A percentile compares a stretch with the other conserved stretches of the same genome.
phyloP scores from a whole-genome alignment of 2,797 vertebrate genomes.

The Pagetopsis macropterus region DNA sequence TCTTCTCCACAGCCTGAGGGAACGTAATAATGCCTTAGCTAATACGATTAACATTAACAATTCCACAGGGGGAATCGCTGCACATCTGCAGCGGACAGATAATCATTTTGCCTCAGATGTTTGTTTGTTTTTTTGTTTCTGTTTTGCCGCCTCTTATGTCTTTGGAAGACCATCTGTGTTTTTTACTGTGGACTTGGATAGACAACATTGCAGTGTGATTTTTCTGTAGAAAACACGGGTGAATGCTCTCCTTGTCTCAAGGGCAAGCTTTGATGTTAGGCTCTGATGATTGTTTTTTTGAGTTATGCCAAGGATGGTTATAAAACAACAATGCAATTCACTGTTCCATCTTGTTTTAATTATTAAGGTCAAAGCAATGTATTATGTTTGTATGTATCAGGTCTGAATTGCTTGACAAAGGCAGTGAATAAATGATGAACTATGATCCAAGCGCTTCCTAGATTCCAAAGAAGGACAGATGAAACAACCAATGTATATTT shows the following conservation, averaged over 20 bases:
- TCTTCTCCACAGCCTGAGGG: constrained; percentile 71
- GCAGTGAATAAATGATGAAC: neutral
- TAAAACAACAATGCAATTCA: constrained; percentile 32
- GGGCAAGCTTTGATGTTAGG: constrained; percentile 39
- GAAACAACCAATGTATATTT: constrained; percentile 7
- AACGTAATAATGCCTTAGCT: constrained; percentile 80
- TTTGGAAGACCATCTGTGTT: constrained; percentile 56
- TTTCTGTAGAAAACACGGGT: constrained; percentile 46
- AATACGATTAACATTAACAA: constrained; percentile 85
- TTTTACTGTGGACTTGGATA: constrained; percentile 13
- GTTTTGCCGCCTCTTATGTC: constrained; percentile 49
- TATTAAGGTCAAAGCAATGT: neutral
- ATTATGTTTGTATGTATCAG: neutral
- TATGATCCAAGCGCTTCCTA: neutral
- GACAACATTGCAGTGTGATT: constrained; percentile 39
- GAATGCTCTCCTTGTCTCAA: constrained; percentile 46
- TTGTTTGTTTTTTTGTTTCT: constrained; percentile 59
- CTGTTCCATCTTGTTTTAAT: neutral
- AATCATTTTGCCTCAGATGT: constrained; percentile 81
- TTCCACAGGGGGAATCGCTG: constrained; percentile 79
- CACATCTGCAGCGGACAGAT: constrained; percentile 84
- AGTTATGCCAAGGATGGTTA: constrained; percentile 3
- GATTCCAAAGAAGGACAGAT: neutral
- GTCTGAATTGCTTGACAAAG: neutral
- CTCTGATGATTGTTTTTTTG: constrained; percentile 18